Percentiles rank a stretch among this genome's conserved stretches.
phyloP scores from a whole-genome alignment of 2,113 vertebrate species.

The Trematocara unimaculatum region DNA sequence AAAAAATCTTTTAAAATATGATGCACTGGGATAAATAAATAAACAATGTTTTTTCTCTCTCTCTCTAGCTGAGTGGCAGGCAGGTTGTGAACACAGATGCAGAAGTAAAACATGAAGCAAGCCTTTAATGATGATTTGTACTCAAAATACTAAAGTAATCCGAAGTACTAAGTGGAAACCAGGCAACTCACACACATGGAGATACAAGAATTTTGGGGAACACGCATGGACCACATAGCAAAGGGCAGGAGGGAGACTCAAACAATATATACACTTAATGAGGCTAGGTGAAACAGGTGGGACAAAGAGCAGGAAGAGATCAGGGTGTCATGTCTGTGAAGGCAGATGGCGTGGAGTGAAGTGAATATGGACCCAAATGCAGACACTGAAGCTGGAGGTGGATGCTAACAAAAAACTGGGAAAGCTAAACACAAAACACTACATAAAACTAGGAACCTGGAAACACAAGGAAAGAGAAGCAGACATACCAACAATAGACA shows the following conservation, averaged over 20 bases:
- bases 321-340: neutral
- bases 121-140: neutral
- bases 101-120: neutral
- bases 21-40: neutral
- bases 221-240: neutral
- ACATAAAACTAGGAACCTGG: neutral
- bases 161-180: neutral
- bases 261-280: neutral
- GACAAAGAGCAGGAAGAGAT: neutral
- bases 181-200: neutral
- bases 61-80: neutral
- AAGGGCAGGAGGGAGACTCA: neutral
- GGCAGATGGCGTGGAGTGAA: rapidly evolving
- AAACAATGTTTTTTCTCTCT: neutral
- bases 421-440: neutral
- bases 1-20: neutral
- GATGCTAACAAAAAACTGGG: neutral
- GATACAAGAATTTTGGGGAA: neutral
- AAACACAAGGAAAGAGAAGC: neutral
- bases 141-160: neutral
- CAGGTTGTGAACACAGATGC: neutral
- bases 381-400: neutral
- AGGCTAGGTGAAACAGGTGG: neutral
- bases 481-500: neutral
- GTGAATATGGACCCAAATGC: neutral